These are phyloP conservation scores for Tridacna crocea DNA, from an alignment of 2,888 invertebrate species.

Conservation along the genomic window DNA sequence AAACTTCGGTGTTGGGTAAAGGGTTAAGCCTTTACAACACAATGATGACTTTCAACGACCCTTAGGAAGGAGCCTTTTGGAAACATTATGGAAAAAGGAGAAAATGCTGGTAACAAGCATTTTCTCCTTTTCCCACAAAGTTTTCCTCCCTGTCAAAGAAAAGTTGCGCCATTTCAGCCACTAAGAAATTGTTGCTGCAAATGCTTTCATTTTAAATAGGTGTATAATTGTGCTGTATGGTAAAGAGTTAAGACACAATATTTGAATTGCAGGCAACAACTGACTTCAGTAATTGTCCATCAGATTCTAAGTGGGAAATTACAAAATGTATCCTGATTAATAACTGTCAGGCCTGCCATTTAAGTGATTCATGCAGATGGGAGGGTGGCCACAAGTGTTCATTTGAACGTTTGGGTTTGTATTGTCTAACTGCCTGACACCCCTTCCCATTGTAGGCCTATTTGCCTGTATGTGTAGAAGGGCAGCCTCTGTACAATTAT, in stretches of 20 bases:
- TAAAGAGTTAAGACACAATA: not conserved
- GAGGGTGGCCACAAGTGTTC: slow-evolving; percentile 26
- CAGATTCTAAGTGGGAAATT: slow-evolving; percentile 7
- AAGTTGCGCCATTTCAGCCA: too few species aligned
- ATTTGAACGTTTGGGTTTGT: slow-evolving; percentile 15
- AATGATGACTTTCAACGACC: too few species aligned
- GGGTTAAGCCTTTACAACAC: too few species aligned
- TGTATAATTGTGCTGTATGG: not conserved
- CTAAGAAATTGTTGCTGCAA: too few species aligned
- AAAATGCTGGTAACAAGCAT: too few species aligned
- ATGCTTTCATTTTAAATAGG: not conserved
- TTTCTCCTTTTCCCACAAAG: too few species aligned
- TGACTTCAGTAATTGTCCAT: slow-evolving; percentile 30
- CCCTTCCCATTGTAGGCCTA: not conserved
- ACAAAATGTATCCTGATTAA: slow-evolving; percentile 31
- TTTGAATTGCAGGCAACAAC: slow-evolving; percentile 34
- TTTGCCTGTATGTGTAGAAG: not conserved
- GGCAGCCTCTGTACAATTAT: not conserved
- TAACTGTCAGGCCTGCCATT: slow-evolving; percentile 48
- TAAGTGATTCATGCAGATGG: slow-evolving; percentile 43
- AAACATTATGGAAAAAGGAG: too few species aligned
- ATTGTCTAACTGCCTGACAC: not conserved
- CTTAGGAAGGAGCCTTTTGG: too few species aligned
- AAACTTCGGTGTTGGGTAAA: too few species aligned
- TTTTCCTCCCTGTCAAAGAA: too few species aligned